Evolutionary conservation across 2,888 invertebrate genomes (phyloP).

Genomic region (Sphecodes monilicornis): DNA sequence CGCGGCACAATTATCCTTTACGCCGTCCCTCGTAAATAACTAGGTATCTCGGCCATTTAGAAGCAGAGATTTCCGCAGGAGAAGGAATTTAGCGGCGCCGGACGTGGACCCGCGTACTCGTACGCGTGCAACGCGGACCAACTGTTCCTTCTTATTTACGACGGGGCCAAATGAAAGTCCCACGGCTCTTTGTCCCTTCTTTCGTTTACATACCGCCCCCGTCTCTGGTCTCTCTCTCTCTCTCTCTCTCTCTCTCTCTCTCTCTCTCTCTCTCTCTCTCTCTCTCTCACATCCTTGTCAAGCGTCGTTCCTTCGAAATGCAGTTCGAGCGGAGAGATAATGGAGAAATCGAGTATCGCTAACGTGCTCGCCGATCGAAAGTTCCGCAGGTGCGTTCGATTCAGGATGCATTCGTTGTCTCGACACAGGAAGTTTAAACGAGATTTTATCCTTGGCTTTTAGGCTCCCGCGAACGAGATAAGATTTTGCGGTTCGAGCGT

Average conservation of each 20-base stretch:
- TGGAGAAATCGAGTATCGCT: slow-evolving; percentile 1
- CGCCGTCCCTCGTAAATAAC: slow-evolving; percentile 69
- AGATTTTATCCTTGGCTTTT: background rate
- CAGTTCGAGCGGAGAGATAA: background rate
- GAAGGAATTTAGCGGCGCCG: slow-evolving; percentile 58
- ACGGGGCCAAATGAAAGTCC: slow-evolving; percentile 68
- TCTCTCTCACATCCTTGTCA: too few relatives aligned
- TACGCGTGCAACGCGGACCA: slow-evolving; percentile 25
- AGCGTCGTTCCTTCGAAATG: background rate
- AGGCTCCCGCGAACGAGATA: background rate
- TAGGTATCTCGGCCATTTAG: slow-evolving; percentile 56
- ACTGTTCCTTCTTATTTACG: slow-evolving; percentile 68
- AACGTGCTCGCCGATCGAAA: background rate
- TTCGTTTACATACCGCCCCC: too few relatives aligned
- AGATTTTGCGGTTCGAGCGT: background rate
- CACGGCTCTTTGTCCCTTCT: slow-evolving; percentile 18
- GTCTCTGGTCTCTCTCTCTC: background rate
- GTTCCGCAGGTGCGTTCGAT: background rate
- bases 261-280: too few relatives aligned
- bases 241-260: background rate
- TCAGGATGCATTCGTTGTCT: background rate
- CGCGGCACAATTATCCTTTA: slow-evolving; percentile 65
- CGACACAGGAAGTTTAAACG: background rate
- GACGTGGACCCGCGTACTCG: background rate
- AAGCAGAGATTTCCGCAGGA: slow-evolving; percentile 56